These are phyloP conservation scores for Perdita meconis DNA, from an alignment of 2,888 invertebrate genomes.

Conservation along the genomic window DNA sequence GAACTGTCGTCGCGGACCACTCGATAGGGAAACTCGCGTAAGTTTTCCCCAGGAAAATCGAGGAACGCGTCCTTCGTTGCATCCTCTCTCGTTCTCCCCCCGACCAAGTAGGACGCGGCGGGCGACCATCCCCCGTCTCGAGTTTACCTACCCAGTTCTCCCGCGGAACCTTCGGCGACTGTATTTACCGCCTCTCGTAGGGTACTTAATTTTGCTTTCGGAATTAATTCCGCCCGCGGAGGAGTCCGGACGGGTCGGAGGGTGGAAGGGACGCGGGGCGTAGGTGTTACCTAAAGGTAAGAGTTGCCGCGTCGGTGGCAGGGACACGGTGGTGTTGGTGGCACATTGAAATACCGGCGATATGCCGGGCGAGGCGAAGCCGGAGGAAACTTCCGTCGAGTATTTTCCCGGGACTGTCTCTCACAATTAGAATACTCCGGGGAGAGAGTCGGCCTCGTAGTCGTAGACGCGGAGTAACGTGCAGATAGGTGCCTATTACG, in stretches of 20 bases:
- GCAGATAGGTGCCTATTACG: slow-evolving; percentile 72
- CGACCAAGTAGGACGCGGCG: slow-evolving; percentile 40
- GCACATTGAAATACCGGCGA: slow-evolving; percentile 78
- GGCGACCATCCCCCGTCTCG: slow-evolving; percentile 39
- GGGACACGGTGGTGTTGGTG: slow-evolving; percentile 71
- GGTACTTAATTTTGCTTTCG: slow-evolving; percentile 82
- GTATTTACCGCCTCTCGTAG: slow-evolving; percentile 78
- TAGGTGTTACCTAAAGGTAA: slow-evolving; percentile 72
- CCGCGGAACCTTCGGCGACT: slow-evolving; percentile 66
- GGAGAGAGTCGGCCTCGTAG: slow-evolving; percentile 73
- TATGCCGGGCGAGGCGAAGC: slow-evolving; percentile 66
- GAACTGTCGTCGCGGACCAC: too few species aligned
- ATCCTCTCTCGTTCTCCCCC: slow-evolving; percentile 41
- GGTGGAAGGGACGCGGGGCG: slow-evolving; percentile 46
- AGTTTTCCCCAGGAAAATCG: too few species aligned
- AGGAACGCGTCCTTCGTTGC: slow-evolving; percentile 16
- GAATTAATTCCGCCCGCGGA: slow-evolving; percentile 77
- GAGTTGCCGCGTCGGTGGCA: slow-evolving; percentile 55
- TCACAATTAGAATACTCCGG: slow-evolving; percentile 82
- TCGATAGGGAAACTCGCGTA: background rate
- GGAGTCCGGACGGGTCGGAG: slow-evolving; percentile 36
- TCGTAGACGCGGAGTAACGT: slow-evolving; percentile 70
- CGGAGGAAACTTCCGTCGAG: slow-evolving; percentile 78
- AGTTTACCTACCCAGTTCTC: slow-evolving; percentile 64
- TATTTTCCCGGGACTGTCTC: slow-evolving; percentile 82